Base-by-base conservation (phyloP, 1,140 invertebrate species). In the Pseudomyrmex pallidus region DNA sequence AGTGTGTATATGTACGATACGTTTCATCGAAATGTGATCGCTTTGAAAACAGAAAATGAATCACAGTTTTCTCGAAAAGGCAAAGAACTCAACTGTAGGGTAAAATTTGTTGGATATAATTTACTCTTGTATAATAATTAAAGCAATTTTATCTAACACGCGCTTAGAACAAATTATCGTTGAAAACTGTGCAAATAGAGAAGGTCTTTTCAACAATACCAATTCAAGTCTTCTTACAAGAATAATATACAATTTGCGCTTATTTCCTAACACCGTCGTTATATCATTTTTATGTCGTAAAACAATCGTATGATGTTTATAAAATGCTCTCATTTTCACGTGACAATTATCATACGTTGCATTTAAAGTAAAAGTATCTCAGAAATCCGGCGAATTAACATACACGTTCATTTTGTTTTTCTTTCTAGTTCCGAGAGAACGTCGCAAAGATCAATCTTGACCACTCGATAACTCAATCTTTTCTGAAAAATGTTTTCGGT, bases 401-500 rank as follows among this genome's bases (percentile, higher is more conserved):
- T 44, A 77, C 10, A 63, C 50, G 66, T 76, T n/a, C n/a, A n/a
- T n/a, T n/a, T n/a, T n/a, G n/a, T n/a, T n/a, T n/a, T n/a, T n/a
- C n/a, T n/a, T 3, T 46, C 56, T 74, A 35, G 3, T 20, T 20
- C 17, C 20, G 5, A n/a, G n/a, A 25, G 5, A 59, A 20, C 8
- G 2, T 72, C 12, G 7, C 44, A 12, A 20, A 48, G n/a, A 52
- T 72, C 59, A 77, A 77, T 77, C 4, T 22, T 46, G 20, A 70
- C 10, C 54, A 72, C 22, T 72, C 76, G 76, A 80, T 44, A 78
- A 52, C 13, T 44, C 44, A 0, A 48, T 48, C 48, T 59, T 17
- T 68, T 70, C 15, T 20, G 3, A 13, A 12, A 25, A 1, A 25
- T 48, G 2, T 70, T 72, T 57, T 12, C 1, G 25, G 48, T 2